phyloP scores from a whole-genome alignment of 2,888 invertebrate species.

The Erannis defoliaria region DNA sequence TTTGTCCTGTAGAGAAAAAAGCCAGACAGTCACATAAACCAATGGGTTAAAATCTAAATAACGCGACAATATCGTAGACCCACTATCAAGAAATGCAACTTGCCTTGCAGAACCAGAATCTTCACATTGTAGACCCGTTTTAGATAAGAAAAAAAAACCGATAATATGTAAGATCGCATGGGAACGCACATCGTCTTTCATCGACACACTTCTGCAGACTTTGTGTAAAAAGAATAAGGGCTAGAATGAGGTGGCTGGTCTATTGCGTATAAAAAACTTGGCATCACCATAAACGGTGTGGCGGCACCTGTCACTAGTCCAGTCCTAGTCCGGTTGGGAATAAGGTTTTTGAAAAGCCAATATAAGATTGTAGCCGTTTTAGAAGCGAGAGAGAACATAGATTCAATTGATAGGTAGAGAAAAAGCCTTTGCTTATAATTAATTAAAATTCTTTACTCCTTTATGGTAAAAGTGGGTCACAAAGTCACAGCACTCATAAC shows the following conservation, averaged over 20 bases:
- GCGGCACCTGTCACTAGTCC: slow-evolving; percentile 75
- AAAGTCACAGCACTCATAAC: no score
- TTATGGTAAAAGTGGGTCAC: no score
- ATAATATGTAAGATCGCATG: slow-evolving; percentile 75
- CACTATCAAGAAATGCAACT: slow-evolving; percentile 75
- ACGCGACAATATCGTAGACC: slow-evolving; percentile 58
- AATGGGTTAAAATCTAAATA: slow-evolving; percentile 29
- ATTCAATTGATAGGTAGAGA: not conserved
- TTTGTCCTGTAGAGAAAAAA: not conserved
- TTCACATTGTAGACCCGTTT: slow-evolving; percentile 82
- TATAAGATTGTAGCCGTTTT: slow-evolving; percentile 21
- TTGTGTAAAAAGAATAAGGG: slow-evolving; percentile 60
- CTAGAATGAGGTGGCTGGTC: slow-evolving; percentile 53
- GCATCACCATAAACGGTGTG: slow-evolving; percentile 70
- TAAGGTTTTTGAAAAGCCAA: slow-evolving; percentile 55
- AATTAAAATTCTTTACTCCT: no score
- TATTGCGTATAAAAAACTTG: slow-evolving; percentile 60
- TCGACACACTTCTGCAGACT: slow-evolving; percentile 58
- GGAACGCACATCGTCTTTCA: slow-evolving; percentile 71
- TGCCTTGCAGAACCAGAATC: slow-evolving; percentile 84
- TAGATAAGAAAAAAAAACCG: slow-evolving; percentile 68
- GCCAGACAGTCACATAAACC: not conserved
- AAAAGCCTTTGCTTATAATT: not conserved
- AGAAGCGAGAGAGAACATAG: not conserved
- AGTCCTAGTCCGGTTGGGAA: slow-evolving; percentile 60